phyloP scores from a whole-genome alignment of 2,797 vertebrate species.

The Dromococcyx pavoninus region DNA sequence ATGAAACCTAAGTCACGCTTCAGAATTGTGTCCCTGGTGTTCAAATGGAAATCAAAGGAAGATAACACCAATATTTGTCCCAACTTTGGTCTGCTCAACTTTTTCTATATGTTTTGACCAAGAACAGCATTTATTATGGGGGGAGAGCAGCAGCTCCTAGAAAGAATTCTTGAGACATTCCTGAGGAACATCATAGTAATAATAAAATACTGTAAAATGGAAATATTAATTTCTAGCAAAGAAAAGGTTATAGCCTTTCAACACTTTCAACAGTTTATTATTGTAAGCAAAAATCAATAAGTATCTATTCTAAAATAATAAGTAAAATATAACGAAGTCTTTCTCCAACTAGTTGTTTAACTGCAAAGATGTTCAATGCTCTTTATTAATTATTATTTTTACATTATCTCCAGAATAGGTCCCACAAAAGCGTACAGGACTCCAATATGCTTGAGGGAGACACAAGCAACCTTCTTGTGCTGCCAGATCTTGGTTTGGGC shows the following conservation, averaged over 20 bases:
- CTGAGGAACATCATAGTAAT: neutral
- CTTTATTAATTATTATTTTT: neutral
- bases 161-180: neutral
- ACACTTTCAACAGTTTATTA: neutral
- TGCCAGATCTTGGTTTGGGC: neutral
- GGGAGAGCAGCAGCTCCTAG: neutral
- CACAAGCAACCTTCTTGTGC: neutral
- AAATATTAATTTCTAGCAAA: neutral
- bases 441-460: neutral
- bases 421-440: neutral
- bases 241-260: neutral
- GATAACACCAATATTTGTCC: neutral
- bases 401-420: neutral
- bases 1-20: neutral
- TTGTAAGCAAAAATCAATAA: neutral
- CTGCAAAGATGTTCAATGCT: neutral
- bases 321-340: neutral
- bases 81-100: neutral
- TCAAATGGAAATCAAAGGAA: neutral
- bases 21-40: neutral
- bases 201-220: neutral
- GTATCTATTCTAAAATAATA: neutral
- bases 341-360: neutral
- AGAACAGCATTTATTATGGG: neutral
- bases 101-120: neutral